Percentiles rank a stretch among this genome's conserved stretches.
Evolutionary conservation across 2,797 vertebrate genomes (phyloP).

Genomic region (Pantherophis alleghaniensis): DNA sequence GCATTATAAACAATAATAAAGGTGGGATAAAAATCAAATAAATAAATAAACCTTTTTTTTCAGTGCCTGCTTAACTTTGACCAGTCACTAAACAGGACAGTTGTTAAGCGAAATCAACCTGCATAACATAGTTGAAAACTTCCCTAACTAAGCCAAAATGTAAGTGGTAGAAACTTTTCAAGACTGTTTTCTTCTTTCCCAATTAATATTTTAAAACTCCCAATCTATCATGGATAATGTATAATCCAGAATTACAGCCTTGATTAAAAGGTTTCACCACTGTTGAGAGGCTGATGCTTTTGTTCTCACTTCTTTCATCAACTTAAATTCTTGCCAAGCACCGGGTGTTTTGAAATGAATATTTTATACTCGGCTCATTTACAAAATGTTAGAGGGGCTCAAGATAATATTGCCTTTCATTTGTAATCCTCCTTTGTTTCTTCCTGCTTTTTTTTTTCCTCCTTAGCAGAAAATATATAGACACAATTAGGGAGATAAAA

Average conservation of each 20-base stretch:
- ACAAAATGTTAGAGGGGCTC: background rate
- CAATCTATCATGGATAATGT: background rate
- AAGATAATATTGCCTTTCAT: background rate
- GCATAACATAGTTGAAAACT: background rate
- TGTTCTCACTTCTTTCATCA: background rate
- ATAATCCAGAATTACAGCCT: background rate
- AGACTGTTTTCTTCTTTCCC: background rate
- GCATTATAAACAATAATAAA: background rate
- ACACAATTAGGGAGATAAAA: background rate
- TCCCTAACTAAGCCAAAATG: background rate
- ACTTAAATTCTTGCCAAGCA: background rate
- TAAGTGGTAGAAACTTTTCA: background rate
- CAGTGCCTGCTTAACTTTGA: background rate
- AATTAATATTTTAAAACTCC: background rate
- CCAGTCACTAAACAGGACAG: background rate
- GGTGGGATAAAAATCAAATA: background rate
- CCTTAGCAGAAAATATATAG: background rate
- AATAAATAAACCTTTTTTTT: background rate
- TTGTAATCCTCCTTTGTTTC: background rate
- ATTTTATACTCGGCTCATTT: background rate
- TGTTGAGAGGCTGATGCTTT: background rate
- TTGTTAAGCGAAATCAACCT: background rate
- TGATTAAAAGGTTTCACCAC: background rate
- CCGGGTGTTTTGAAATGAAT: background rate
- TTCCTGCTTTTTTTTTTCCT: background rate